These are phyloP conservation scores for Sturnus vulgaris DNA, from an alignment of 2,113 vertebrate genomes.

Conservation along the genomic window DNA sequence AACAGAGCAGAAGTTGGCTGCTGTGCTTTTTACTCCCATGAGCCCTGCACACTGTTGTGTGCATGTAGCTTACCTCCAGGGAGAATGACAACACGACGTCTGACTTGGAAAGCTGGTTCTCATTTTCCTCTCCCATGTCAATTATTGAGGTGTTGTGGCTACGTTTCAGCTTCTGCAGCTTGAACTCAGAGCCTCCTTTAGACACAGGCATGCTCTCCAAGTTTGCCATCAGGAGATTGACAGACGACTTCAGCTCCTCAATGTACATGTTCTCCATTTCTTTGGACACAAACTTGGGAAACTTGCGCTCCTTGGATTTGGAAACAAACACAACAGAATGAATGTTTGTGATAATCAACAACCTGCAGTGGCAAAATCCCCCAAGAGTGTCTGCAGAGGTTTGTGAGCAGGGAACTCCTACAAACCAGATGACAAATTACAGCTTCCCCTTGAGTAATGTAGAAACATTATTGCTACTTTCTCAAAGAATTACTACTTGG, in stretches of 20 bases:
- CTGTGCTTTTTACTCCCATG: not conserved
- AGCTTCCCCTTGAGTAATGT: not conserved
- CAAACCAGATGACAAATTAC: conserved; percentile 21
- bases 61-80: conserved; percentile 83
- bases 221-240: conserved; percentile 98
- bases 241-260: conserved; percentile 94
- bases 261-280: conserved; percentile 99
- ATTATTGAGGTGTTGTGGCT: conserved; percentile 98
- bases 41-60: not conserved
- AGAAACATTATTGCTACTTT: not conserved
- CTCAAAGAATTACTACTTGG: not conserved
- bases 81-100: conserved; percentile 96
- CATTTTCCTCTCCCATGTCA: conserved; percentile 98
- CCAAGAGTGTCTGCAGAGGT: not conserved
- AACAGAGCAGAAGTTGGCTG: not conserved
- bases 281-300: conserved; percentile 91
- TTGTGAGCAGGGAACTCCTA: not conserved
- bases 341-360: not conserved
- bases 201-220: conserved; percentile 98
- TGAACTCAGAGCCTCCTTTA: conserved; percentile 95
- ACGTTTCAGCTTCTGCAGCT: conserved; percentile 96
- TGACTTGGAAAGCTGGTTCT: conserved; percentile 97
- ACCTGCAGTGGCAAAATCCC: not conserved
- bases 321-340: conserved; percentile 4
- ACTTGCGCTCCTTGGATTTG: conserved; percentile 84